Evolutionary conservation across 2,113 vertebrate species (phyloP), one percentile per base, ranked within the genome.

Genomic region (Tragelaphus strepsiceros): DNA sequence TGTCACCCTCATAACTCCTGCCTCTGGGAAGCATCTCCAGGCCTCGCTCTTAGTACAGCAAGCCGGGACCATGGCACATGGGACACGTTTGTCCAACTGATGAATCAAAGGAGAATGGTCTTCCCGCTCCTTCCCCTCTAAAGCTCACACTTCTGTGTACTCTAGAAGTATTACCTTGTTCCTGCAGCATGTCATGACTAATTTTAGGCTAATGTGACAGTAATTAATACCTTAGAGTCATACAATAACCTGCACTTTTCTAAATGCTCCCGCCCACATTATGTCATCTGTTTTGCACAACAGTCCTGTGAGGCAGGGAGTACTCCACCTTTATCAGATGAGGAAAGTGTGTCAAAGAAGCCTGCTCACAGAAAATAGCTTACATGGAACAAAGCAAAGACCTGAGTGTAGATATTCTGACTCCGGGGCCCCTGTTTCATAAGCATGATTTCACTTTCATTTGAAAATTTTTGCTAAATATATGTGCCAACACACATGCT

Each of bases 221-320:
- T 80, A 39, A 92, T 81, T 67, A 97, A 64, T 53, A 97, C 19
- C 28, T 89, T 81, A 56, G 53, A 84, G 93, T 94, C 80, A 54
- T 30, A 61, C 49, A 94, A 56, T 15, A 71, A 71, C n/a, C 67
- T 74, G 58, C 2, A 22, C 16, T 90, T 96, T 77, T 81, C 84
- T 92, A 94, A 91, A 82, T 32, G 88, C 62, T 95, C 59, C 90
- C 39, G 62, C 86, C 61, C 24, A 92, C 81, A 58, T 90, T 35
- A 53, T 88, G 86, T 92, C 91, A 97, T 77, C 77, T 77, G 62
- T 85, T 97, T 96, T 92, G 82, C 32, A 77, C 64, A 88, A 67
- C 32, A 77, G 2, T 90, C 74, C 49, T 62, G 30, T 85, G 92
- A 97, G 62, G 56, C 93, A 80, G 32, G 43, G 35, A 49, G 74